phyloP scores from a whole-genome alignment of 1,140 invertebrate species.

The Neodiprion pinetum region DNA sequence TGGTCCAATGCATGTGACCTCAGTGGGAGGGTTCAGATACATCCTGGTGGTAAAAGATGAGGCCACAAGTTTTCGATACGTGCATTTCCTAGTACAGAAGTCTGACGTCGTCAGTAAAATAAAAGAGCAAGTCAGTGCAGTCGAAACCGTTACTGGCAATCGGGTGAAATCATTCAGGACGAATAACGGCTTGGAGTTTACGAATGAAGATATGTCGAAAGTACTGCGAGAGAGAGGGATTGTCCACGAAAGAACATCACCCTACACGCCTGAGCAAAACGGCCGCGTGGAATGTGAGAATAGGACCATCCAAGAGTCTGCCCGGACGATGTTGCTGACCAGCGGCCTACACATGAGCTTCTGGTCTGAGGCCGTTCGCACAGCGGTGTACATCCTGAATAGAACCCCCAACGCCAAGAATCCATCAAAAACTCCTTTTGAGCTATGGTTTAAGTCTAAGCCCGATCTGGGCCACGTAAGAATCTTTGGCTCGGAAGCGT shows the following conservation, averaged over 20 bases:
- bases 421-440: conserved; percentile 21
- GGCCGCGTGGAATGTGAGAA: conserved; percentile 50
- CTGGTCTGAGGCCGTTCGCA: conserved; percentile 58
- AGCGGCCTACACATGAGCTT: conserved; percentile 42
- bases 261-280: conserved; percentile 53
- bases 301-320: conserved; percentile 49
- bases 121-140: conserved; percentile 25
- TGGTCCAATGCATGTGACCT: conserved; percentile 38
- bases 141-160: conserved; percentile 39
- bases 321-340: conserved; percentile 46
- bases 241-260: conserved; percentile 30
- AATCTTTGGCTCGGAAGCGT: conserved; percentile 25
- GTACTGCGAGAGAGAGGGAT: conserved; percentile 14
- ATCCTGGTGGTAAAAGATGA: conserved; percentile 40
- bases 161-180: conserved; percentile 30
- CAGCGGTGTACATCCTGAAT: conserved; percentile 28
- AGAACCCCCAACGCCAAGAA: conserved; percentile 5
- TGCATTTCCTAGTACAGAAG: conserved; percentile 7
- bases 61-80: conserved; percentile 13
- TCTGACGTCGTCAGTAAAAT: conserved; percentile 13
- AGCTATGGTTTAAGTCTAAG: conserved; percentile 24
- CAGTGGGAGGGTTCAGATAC: conserved; percentile 45
- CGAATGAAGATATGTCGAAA: neutral
- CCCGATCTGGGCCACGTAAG: conserved; percentile 23
- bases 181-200: conserved; percentile 25